These are phyloP conservation scores for Acrocephalus arundinaceus DNA, from an alignment of 2,113 vertebrate genomes.

Conservation along the genomic window DNA sequence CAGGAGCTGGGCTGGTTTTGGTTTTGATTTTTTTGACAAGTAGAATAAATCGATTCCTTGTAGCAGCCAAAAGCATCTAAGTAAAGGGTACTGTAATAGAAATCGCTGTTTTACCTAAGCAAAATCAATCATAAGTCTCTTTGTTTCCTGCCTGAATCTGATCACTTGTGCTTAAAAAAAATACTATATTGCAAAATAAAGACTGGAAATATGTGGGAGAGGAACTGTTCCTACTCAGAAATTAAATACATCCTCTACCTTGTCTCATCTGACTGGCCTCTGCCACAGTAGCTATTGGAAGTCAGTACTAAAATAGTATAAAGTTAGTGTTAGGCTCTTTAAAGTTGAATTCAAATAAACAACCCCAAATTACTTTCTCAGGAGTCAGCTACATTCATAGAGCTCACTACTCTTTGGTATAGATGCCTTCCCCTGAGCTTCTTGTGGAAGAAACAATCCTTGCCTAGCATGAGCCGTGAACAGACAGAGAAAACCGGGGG, in stretches of 20 bases:
- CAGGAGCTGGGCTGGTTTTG: background rate
- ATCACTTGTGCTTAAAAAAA: conserved; percentile 53
- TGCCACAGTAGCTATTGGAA: background rate
- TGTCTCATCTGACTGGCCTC: background rate
- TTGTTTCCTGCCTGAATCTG: conserved; percentile 69
- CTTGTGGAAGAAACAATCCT: background rate
- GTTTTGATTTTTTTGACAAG: conserved; percentile 62
- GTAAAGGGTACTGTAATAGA: conserved; percentile 64
- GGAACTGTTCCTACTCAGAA: conserved; percentile 58
- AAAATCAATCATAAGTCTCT: conserved; percentile 73
- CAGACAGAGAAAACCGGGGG: background rate
- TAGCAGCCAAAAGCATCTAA: conserved; percentile 63
- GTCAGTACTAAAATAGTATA: background rate
- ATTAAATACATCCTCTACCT: background rate
- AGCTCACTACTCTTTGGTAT: background rate
- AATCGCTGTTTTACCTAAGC: conserved; percentile 71
- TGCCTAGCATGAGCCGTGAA: fast-evolving
- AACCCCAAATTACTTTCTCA: background rate
- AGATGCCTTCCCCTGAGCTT: background rate
- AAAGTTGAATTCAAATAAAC: background rate
- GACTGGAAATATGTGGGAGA: conserved; percentile 55
- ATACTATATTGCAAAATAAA: conserved; percentile 48
- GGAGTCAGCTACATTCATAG: background rate
- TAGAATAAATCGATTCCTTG: conserved; percentile 57
- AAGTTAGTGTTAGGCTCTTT: background rate